Conservation (phyloP, 2,797 vertebrate species). For the Rhinoraja longicauda region DNA sequence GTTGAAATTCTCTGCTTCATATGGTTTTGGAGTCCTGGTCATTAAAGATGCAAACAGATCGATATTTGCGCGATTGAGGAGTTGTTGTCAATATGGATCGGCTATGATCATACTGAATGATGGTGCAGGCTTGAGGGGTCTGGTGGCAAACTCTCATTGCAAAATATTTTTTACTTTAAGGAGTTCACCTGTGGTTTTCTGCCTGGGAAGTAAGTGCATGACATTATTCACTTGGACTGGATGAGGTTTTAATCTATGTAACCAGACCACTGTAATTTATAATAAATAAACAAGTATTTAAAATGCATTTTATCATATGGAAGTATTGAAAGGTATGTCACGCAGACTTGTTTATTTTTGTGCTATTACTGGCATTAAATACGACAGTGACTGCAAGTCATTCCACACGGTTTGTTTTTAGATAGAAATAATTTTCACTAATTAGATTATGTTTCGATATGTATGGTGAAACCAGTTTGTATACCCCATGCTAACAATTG, state of each 20-base stretch:
- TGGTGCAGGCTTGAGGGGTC: no score
- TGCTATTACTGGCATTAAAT: not conserved
- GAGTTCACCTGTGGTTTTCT: not conserved
- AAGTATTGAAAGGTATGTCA: not conserved
- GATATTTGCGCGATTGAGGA: no score
- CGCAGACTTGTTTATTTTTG: not conserved
- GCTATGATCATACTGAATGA: no score
- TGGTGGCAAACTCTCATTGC: no score
- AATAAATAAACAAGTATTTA: not conserved
- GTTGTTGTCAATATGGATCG: no score
- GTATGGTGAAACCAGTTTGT: not conserved
- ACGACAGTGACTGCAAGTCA: not conserved
- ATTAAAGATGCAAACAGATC: no score
- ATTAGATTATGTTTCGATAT: not conserved
- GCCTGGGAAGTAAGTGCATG: not conserved
- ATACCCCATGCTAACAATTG: not conserved
- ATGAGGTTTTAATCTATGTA: not conserved
- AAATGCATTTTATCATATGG: not conserved
- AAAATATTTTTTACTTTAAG: not conserved
- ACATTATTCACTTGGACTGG: not conserved
- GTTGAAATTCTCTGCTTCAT: no score
- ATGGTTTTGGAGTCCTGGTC: no score
- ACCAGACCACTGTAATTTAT: not conserved
- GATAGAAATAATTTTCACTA: not conserved
- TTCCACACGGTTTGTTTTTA: not conserved